Evolutionary conservation across 2,797 vertebrate species (phyloP), one percentile per base, ranked within the genome.

Genomic region (Meriones psammophilus): DNA sequence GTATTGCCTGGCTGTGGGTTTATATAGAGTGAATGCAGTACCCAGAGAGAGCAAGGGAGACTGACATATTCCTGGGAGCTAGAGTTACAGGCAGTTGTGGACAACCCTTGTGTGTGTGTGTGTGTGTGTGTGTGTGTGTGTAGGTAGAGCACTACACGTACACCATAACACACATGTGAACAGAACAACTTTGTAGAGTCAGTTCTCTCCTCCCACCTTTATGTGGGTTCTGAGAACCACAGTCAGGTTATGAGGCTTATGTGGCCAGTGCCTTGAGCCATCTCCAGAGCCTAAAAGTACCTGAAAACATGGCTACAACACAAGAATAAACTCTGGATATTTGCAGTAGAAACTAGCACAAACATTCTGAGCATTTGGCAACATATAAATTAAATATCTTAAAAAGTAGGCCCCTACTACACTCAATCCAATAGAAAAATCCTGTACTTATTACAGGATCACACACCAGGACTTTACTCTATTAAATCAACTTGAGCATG

Each of bases 401-500:
- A 22, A 80, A 86, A 62, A 86, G 76, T 28, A 54, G n/a, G 26
- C 5, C 7, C 71, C 26, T 24, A 30, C 58, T 36, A 74, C 26
- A 71, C 8, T 76, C 18, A 83, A 91, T 5, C 10, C 68, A 77
- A 2, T 7, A 66, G 6, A 39, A 88, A 84, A 85, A 94, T 69
- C 87, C n/a, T 71, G 42, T 50, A 50, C 71, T 33, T 71, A 77
- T 46, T 58, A 69, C 18, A 81, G 68, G 68, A 79, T 33, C 69
- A 50, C 2, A 39, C 10, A 18, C 36, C 66, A 92, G 46, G 64
- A 84, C 84, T 94, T 88, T 94, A 90, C 42, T 56, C n/a, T 88
- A 90, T 71, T 79, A 79, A 93, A 94, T 76, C 12, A 93, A 56
- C 58, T 50, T 58, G 73, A 73, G n/a, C 58, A 74, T 36, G 36